These are phyloP conservation scores for Ailurus styani DNA, from an alignment of 2,113 vertebrate genomes.

Conservation along the genomic window DNA sequence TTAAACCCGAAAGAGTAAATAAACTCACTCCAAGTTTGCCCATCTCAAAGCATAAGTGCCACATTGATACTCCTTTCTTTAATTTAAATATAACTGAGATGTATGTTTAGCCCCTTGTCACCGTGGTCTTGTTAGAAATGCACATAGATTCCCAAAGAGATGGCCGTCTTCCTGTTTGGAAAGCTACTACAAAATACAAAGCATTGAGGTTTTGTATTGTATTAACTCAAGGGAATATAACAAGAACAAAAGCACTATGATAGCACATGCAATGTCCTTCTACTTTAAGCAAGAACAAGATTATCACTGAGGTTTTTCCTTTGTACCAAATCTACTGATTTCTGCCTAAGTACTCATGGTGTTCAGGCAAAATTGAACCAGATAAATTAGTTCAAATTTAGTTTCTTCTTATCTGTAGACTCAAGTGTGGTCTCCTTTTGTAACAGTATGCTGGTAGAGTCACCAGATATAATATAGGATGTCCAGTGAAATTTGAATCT, in stretches of 20 bases:
- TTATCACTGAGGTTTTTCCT: neutral
- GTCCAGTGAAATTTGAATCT: conserved; percentile 30
- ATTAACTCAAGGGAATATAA: neutral
- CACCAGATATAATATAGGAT: neutral
- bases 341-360: neutral
- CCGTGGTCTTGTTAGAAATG: neutral
- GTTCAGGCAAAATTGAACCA: neutral
- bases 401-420: neutral
- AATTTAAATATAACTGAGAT: neutral
- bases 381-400: neutral
- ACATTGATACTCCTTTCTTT: neutral
- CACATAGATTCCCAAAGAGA: neutral
- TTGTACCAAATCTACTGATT: neutral
- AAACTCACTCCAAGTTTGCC: neutral
- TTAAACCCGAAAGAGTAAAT: neutral
- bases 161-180: neutral
- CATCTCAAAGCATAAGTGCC: neutral
- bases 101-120: neutral
- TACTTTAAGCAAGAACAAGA: neutral
- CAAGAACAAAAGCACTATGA: neutral
- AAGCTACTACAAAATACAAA: neutral
- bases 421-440: neutral
- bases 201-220: neutral
- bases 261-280: neutral
- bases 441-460: neutral